phyloP scores from a whole-genome alignment of 1,140 invertebrate species.

The Bactericera cockerelli region DNA sequence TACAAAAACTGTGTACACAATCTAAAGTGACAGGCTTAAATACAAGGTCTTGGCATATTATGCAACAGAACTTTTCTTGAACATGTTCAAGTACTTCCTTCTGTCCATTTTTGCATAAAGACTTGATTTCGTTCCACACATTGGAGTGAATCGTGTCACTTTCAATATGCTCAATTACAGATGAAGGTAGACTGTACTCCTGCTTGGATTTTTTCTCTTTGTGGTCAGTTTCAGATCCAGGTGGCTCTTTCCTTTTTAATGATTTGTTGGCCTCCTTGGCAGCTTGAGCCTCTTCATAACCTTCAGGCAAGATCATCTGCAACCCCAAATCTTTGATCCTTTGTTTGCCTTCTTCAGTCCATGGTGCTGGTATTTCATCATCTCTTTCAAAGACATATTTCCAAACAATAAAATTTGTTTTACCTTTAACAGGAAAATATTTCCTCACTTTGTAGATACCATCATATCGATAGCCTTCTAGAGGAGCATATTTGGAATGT shows the following conservation, averaged over 20 bases:
- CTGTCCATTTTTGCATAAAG: constrained; percentile 15
- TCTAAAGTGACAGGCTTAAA: constrained; percentile 54
- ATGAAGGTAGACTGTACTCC: neutral
- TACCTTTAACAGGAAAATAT: constrained; percentile 64
- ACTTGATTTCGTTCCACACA: constrained; percentile 16
- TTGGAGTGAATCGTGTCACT: constrained; percentile 16
- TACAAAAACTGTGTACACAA: constrained; percentile 63
- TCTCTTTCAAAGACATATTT: constrained; percentile 61
- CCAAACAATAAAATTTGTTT: constrained; percentile 69
- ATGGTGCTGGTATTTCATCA: constrained; percentile 63
- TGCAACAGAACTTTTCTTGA: constrained; percentile 52
- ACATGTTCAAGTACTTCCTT: constrained; percentile 48
- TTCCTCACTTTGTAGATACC: constrained; percentile 69
- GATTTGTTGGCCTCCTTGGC: constrained; percentile 23
- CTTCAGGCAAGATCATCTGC: constrained; percentile 47
- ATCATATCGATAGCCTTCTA: constrained; percentile 55
- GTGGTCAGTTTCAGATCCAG: constrained; percentile 6
- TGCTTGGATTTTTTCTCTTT: neutral
- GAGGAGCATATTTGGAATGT: constrained; percentile 61
- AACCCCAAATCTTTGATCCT: constrained; percentile 29
- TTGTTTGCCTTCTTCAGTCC: constrained; percentile 56
- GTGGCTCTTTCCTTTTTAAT: constrained; percentile 34
- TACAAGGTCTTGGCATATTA: constrained; percentile 63
- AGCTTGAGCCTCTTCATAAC: constrained; percentile 50
- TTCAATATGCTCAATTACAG: constrained; percentile 8